Percentiles rank a stretch among this genome's conserved stretches.
These are phyloP conservation scores for Engystomops pustulosus DNA, from an alignment of 2,113 vertebrate genomes.

Conservation along the genomic window DNA sequence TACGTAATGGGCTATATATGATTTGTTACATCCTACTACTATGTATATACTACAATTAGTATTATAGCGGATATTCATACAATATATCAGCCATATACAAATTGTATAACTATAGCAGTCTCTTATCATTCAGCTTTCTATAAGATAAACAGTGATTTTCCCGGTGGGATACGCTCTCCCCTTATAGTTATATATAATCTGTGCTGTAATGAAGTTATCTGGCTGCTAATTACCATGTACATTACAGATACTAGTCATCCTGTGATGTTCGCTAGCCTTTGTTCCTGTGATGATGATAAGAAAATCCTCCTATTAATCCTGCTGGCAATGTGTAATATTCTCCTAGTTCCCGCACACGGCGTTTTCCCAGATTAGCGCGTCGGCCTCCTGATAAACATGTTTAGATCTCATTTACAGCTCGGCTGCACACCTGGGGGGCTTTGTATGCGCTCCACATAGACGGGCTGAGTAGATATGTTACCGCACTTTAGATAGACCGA, in stretches of 20 bases:
- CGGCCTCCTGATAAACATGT: conserved; percentile 31
- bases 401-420: conserved; percentile 18
- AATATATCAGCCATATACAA: neutral
- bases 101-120: neutral
- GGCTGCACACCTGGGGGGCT: neutral
- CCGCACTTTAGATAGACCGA: conserved; percentile 33
- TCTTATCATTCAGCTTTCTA: neutral
- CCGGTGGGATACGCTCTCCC: neutral
- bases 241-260: neutral
- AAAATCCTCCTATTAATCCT: conserved; percentile 16
- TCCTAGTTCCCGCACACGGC: neutral
- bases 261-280: neutral
- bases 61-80: neutral
- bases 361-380: neutral
- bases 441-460: conserved; percentile 20
- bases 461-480: neutral
- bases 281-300: neutral
- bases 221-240: neutral
- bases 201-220: neutral
- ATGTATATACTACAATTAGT: neutral
- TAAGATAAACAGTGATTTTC: neutral
- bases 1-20: no score
- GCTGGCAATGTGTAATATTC: neutral
- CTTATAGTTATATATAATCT: neutral
- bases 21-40: no score